Conservation (phyloP, 1,140 invertebrate genomes). For the Notospermus geniculatus region DNA sequence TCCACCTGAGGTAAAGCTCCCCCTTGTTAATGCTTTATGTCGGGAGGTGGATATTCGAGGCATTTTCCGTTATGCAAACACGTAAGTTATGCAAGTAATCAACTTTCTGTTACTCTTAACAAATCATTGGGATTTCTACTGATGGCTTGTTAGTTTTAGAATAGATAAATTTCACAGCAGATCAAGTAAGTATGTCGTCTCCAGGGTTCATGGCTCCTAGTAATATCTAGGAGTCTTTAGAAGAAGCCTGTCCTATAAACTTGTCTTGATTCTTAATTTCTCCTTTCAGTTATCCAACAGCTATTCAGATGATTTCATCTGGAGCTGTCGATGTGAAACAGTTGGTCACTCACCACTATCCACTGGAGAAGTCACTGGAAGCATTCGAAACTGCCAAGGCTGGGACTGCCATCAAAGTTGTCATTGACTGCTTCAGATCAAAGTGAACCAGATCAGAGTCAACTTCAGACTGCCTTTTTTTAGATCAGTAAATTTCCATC, state of each 20-base stretch:
- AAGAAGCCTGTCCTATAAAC: too few relatives aligned
- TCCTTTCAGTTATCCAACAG: conserved; percentile 73
- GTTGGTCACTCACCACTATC: conserved; percentile 87
- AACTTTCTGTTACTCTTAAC: too few relatives aligned
- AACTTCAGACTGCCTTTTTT: too few relatives aligned
- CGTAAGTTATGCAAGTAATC: too few relatives aligned
- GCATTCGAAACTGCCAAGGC: conserved; percentile 75
- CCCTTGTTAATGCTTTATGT: conserved; percentile 74
- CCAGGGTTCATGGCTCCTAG: too few relatives aligned
- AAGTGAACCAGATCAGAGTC: too few relatives aligned
- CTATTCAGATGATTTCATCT: conserved; percentile 78
- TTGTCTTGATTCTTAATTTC: conserved; percentile 14
- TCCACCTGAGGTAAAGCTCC: conserved; percentile 72
- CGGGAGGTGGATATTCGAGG: conserved; percentile 89
- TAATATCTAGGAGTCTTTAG: too few relatives aligned
- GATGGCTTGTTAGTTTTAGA: too few relatives aligned
- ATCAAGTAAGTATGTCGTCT: too few relatives aligned
- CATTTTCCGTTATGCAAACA: conserved; percentile 87
- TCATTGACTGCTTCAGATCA: conserved; percentile 73
- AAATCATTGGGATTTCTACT: too few relatives aligned
- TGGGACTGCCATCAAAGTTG: conserved; percentile 80
- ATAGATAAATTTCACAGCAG: too few relatives aligned
- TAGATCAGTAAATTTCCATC: too few relatives aligned
- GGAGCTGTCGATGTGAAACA: conserved; percentile 83
- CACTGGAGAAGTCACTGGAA: conserved; percentile 76